Evolutionary conservation across 2,888 invertebrate species (phyloP).

Genomic region (Pinctada fucata): DNA sequence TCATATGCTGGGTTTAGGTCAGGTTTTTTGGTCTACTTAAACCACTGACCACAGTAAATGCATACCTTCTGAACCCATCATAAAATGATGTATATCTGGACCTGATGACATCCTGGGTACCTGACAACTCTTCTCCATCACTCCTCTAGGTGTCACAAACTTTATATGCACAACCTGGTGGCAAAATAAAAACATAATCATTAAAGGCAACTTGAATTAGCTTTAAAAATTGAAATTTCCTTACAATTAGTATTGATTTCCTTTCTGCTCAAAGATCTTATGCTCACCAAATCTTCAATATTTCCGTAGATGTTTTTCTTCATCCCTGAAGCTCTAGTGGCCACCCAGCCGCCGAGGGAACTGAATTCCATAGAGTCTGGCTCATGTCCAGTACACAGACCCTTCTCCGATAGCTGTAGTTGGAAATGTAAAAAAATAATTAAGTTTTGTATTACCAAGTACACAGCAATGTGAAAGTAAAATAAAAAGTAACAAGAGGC

Average conservation of each 20-base stretch:
- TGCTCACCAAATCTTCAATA: conserved; percentile 90
- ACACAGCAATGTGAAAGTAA: no score
- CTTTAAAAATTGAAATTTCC: no score
- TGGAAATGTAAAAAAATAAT: conserved; percentile 45
- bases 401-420: conserved; percentile 83
- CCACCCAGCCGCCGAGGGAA: conserved; percentile 96
- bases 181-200: conserved; percentile 17
- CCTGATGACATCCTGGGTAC: conserved; percentile 93
- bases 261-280: no score
- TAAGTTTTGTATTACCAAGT: neutral
- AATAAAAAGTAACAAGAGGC: no score
- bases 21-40: no score
- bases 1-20: no score
- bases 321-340: conserved; percentile 98
- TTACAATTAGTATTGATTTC: no score
- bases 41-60: neutral
- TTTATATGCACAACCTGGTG: conserved; percentile 87
- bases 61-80: conserved; percentile 92
- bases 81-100: conserved; percentile 94
- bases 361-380: conserved; percentile 98
- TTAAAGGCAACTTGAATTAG: neutral
- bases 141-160: conserved; percentile 90
- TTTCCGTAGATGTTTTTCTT: conserved; percentile 99
- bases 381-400: conserved; percentile 94
- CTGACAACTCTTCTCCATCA: conserved; percentile 88